A percentile compares a stretch with the other conserved stretches of the same genome.
Evolutionary conservation across 2,113 vertebrate species (phyloP).

Genomic region (Bubo scandiacus): DNA sequence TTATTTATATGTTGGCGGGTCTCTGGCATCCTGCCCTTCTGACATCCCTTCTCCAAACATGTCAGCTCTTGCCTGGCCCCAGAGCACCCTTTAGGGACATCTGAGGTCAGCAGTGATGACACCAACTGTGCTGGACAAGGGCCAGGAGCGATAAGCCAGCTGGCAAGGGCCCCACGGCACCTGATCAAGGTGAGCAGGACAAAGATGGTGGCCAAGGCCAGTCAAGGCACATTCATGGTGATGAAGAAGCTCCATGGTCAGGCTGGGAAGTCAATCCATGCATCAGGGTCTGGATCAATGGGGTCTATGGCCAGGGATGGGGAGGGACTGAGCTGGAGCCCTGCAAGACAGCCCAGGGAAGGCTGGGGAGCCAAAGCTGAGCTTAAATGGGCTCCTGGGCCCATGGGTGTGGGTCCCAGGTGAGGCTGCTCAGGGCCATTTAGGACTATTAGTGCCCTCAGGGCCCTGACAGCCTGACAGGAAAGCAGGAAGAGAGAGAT

Average conservation of each 20-base stretch:
- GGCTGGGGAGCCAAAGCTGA: not conserved
- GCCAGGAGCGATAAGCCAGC: not conserved
- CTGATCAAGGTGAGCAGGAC: not conserved
- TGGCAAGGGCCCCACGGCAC: not conserved
- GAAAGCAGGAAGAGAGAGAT: not conserved
- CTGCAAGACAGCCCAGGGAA: not conserved
- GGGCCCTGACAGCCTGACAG: not conserved
- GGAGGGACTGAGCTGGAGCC: not conserved
- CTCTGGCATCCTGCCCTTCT: not conserved
- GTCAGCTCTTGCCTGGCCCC: not conserved
- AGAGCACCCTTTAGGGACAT: not conserved
- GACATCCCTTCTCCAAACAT: not conserved
- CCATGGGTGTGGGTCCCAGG: not conserved
- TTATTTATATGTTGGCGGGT: not conserved
- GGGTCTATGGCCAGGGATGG: not conserved
- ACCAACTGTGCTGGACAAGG: not conserved
- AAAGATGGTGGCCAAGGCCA: not conserved
- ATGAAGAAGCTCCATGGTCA: not conserved
- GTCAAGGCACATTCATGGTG: accelerated
- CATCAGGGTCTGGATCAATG: accelerated
- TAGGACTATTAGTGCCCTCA: not conserved
- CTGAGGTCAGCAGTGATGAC: not conserved
- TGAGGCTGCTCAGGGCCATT: not conserved
- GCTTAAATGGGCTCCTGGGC: not conserved
- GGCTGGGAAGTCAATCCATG: not conserved